Percentiles rank a stretch among this genome's conserved stretches.
These are phyloP conservation scores for Stenoptilia bipunctidactyla DNA, from an alignment of 2,888 invertebrate species.

Conservation along the genomic window DNA sequence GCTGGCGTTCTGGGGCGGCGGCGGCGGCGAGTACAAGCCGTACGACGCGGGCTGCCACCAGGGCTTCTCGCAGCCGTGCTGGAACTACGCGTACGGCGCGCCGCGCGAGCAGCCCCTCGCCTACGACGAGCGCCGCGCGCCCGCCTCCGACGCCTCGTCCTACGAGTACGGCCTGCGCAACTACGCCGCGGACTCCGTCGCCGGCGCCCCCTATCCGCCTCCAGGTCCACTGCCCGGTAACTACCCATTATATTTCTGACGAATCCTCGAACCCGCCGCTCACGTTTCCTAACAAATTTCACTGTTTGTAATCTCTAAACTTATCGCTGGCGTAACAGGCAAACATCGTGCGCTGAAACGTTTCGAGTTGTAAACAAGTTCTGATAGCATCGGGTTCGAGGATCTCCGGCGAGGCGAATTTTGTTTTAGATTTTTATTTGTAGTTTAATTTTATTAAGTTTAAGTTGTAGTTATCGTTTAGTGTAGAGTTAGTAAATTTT, in stretches of 20 bases:
- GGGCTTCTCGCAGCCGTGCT: slow-evolving; percentile 80
- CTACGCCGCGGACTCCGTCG: slow-evolving; percentile 80
- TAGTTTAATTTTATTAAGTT: slow-evolving; percentile 17
- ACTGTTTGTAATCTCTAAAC: slow-evolving; percentile 58
- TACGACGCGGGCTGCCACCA: slow-evolving; percentile 75
- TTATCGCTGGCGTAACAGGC: slow-evolving; percentile 41
- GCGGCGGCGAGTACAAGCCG: slow-evolving; percentile 75
- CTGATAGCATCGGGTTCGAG: slow-evolving; percentile 16
- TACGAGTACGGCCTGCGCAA: slow-evolving; percentile 84
- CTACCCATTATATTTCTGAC: slow-evolving; percentile 36
- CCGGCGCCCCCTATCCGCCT: slow-evolving; percentile 83
- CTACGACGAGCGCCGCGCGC: slow-evolving; percentile 80
- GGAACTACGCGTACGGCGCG: slow-evolving; percentile 77
- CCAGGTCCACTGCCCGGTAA: slow-evolving; percentile 76
- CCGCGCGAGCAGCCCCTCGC: slow-evolving; percentile 77
- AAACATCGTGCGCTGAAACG: slow-evolving; percentile 42
- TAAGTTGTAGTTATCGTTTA: slow-evolving; percentile 22
- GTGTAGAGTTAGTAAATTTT: slow-evolving; percentile 39
- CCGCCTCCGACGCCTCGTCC: slow-evolving; percentile 73
- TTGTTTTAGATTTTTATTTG: slow-evolving; percentile 8
- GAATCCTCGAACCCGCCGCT: slow-evolving; percentile 26
- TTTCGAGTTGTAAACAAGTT: slow-evolving; percentile 56
- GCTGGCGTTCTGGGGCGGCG: slow-evolving; percentile 78
- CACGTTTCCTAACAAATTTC: slow-evolving; percentile 44
- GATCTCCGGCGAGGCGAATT: slow-evolving; percentile 13